Evolutionary conservation across 2,113 vertebrate species (phyloP), one percentile per base, ranked within the genome.

Genomic region (Notiomystis cincta): DNA sequence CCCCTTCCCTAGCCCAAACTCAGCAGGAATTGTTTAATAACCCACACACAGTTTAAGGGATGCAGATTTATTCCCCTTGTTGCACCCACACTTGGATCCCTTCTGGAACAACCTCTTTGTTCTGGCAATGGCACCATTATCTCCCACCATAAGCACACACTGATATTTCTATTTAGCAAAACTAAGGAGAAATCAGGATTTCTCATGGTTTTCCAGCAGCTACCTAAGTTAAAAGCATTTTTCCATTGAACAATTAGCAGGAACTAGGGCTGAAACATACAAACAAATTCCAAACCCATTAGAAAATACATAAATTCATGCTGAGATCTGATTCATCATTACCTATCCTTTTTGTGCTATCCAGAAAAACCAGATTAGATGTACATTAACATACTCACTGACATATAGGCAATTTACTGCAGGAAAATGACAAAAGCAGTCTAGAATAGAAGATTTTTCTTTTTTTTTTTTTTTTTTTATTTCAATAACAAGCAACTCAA

Each of bases 11-110:
- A 44, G 14, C 7, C 51, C 71, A 62, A 87, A 7, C 18, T 33
- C 16, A 33, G 2, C 2, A 11, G 2, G 4, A 81, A 45, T 28
- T 28, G n/a, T 9, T 35, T 15, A 7, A 4, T 1, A 2, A 17
- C 31, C 27, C 22, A 40, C 9, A 31, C 5, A 11, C 0, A 17
- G 13, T n/a, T 64, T 10, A 33, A 66, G 15, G 6, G 3, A 4
- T 3, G 11, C 21, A 0, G 9, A 21, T 8, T 31, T 21, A 25
- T 23, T 53, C 10, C 24, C 31, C 27, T 22, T 9, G 4, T 33
- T 21, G 22, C 18, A 87, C 6, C 19, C 50, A 81, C 3, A 6
- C 15, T 20, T 18, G 38, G 35, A 40, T 30, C 7, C 37, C 11
- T 35, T 58, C 56, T 14, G 17, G 44, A 79, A 18, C 0, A 66